Percentiles rank a stretch among this genome's conserved stretches.
Conservation (phyloP, 2,113 vertebrate genomes). For the Crypturellus undulatus region DNA sequence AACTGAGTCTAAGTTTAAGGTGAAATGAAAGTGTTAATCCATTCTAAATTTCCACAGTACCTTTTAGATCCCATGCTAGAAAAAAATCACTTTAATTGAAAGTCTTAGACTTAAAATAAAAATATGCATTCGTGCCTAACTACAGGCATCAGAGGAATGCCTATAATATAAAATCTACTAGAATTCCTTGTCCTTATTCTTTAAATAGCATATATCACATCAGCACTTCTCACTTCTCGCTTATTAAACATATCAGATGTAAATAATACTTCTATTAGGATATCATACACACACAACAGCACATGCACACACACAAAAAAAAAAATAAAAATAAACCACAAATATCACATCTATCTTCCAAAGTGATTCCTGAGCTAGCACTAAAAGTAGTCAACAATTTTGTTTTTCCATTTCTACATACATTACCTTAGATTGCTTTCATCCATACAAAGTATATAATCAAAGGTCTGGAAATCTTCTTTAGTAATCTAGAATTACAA, state of each 20-base stretch:
- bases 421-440: slow-evolving; percentile 93
- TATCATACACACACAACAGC: neutral
- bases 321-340: neutral
- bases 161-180: neutral
- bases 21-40: neutral
- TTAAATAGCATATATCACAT: neutral
- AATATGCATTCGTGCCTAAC: neutral
- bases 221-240: neutral
- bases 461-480: slow-evolving; percentile 91
- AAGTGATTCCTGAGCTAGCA: neutral
- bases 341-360: neutral
- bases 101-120: neutral
- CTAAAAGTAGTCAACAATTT: neutral
- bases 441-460: slow-evolving; percentile 97
- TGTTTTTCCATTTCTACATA: neutral
- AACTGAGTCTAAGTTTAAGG: neutral
- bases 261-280: neutral
- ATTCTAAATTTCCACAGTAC: neutral
- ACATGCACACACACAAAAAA: neutral
- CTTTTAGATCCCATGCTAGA: neutral
- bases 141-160: neutral
- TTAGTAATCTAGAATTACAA: slow-evolving; percentile 87
- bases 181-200: neutral
- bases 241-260: neutral
- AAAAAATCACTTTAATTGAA: neutral